These are phyloP conservation scores for Pandemis cinnamomeana DNA, from an alignment of 2,888 invertebrate species.

Conservation along the genomic window DNA sequence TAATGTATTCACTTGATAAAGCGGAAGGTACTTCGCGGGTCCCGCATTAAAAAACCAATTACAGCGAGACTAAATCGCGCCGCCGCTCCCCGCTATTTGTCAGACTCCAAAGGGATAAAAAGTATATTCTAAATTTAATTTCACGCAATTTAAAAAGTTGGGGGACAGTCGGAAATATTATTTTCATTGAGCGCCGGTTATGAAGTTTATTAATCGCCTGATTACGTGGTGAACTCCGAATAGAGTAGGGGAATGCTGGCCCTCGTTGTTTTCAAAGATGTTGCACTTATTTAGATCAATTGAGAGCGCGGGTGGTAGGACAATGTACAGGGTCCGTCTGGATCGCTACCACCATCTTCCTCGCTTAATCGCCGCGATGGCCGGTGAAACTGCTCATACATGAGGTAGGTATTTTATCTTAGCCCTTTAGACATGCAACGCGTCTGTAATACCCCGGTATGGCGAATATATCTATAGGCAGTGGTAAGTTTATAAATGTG, in stretches of 20 bases:
- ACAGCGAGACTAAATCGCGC: constrained; percentile 81
- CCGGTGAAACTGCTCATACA: no score
- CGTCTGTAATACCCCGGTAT: no score
- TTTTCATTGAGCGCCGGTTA: constrained; percentile 72
- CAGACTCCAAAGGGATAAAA: constrained; percentile 81
- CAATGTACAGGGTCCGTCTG: no score
- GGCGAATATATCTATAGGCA: no score
- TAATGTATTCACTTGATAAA: constrained; percentile 85
- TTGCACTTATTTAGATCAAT: not conserved
- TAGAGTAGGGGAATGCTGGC: constrained; percentile 17
- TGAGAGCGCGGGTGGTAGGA: not conserved
- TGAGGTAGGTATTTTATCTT: no score
- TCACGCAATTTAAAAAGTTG: constrained; percentile 82
- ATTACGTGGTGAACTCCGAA: constrained; percentile 29
- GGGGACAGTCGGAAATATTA: constrained; percentile 73
- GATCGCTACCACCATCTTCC: not conserved
- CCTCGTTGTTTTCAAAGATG: not conserved
- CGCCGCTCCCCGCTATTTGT: constrained; percentile 80
- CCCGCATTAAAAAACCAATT: constrained; percentile 84
- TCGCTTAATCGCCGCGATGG: no score
- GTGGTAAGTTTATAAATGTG: no score
- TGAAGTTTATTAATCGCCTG: constrained; percentile 70
- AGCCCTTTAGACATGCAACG: no score
- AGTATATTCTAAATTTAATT: constrained; percentile 84
- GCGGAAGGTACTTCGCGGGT: constrained; percentile 79